Evolutionary conservation across 1,140 invertebrate genomes (phyloP).

Genomic region (Eumeta japonica): DNA sequence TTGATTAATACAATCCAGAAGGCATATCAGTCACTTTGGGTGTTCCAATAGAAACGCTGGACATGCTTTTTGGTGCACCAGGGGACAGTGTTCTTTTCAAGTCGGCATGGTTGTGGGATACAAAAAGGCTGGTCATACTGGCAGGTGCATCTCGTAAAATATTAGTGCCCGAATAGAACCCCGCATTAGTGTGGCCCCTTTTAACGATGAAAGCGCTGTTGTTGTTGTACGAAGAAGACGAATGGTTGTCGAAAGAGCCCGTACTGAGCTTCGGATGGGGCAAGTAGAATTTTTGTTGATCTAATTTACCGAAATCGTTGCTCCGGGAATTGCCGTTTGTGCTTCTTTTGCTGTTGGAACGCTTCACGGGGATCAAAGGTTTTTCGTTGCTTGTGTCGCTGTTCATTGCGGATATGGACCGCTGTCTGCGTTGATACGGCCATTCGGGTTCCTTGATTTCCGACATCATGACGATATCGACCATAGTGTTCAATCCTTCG

Average conservation of each 20-base stretch:
- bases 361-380: conserved; percentile 32
- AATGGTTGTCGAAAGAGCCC: conserved; percentile 35
- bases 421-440: conserved; percentile 47
- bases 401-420: conserved; percentile 47
- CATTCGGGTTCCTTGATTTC: conserved; percentile 53
- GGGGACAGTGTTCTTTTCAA: conserved; percentile 41
- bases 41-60: conserved; percentile 36
- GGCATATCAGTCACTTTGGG: conserved; percentile 70
- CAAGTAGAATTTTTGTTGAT: conserved; percentile 39
- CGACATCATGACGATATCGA: conserved; percentile 66
- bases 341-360: conserved; percentile 35
- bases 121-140: conserved; percentile 43
- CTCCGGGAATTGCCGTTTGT: conserved; percentile 38
- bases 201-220: conserved; percentile 60
- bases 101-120: conserved; percentile 44
- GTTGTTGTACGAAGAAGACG: conserved; percentile 26
- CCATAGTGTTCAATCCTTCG: conserved; percentile 70
- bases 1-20: conserved; percentile 66
- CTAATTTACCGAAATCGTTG: no score
- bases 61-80: conserved; percentile 36
- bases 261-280: conserved; percentile 34
- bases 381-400: conserved; percentile 47
- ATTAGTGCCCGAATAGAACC: conserved; percentile 62
- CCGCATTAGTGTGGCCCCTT: conserved; percentile 60
- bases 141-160: conserved; percentile 42